phyloP scores from a whole-genome alignment of 2,888 invertebrate species.

The Drosophila fulvimacula region DNA sequence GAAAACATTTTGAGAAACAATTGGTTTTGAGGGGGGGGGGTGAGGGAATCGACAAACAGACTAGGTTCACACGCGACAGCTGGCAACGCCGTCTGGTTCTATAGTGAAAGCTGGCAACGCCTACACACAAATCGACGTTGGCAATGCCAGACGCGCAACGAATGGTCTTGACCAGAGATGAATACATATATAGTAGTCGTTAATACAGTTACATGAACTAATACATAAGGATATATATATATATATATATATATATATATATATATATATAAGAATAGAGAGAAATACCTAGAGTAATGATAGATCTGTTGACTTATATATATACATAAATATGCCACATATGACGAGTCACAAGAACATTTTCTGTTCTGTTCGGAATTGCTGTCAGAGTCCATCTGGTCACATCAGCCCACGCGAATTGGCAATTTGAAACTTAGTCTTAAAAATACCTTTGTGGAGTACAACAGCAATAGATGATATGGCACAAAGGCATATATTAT shows the following conservation, averaged over 20 bases:
- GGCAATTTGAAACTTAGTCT: constrained; percentile 29
- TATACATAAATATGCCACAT: constrained; percentile 64
- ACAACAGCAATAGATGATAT: constrained; percentile 74
- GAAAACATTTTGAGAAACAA: neutral
- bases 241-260: neutral
- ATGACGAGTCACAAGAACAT: neutral
- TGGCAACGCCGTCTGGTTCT: constrained; percentile 29
- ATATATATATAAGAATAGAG: constrained; percentile 16
- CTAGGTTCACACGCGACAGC: constrained; percentile 5
- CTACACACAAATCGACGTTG: constrained; percentile 27
- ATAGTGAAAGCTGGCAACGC: constrained; percentile 50
- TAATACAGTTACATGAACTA: constrained; percentile 17
- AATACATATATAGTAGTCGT: neutral
- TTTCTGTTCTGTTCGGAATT: constrained; percentile 12
- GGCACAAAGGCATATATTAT: constrained; percentile 76
- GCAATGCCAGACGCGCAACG: constrained; percentile 27
- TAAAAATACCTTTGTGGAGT: constrained; percentile 49
- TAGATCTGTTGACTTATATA: constrained; percentile 67
- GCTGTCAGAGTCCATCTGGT: constrained; percentile 26
- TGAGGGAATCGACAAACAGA: neutral
- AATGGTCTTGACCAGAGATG: constrained; percentile 31
- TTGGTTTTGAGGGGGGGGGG: neutral
- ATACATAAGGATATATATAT: constrained; percentile 22
- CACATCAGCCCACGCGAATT: constrained; percentile 20
- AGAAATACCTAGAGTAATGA: constrained; percentile 55